Evolutionary conservation across 2,888 invertebrate species (phyloP).

Genomic region (Tipula lateralis): DNA sequence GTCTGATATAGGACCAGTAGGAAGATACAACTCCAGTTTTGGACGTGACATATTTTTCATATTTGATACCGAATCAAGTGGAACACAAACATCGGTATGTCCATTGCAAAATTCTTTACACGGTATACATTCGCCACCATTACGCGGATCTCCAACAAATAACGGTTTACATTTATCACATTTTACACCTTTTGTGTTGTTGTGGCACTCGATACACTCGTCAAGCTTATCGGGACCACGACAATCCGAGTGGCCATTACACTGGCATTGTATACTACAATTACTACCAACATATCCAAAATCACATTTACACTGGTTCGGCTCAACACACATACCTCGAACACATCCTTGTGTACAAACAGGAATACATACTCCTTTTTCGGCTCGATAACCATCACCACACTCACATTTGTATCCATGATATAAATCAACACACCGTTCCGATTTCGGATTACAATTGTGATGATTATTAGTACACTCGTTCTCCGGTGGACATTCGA

Average conservation of each 20-base stretch:
- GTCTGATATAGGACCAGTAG: slow-evolving; percentile 62
- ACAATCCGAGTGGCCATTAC: slow-evolving; percentile 92
- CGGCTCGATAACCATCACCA: slow-evolving; percentile 64
- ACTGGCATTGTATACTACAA: slow-evolving; percentile 90
- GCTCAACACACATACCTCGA: slow-evolving; percentile 76
- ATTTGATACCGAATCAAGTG: slow-evolving; percentile 50
- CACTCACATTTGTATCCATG: slow-evolving; percentile 83
- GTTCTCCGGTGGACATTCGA: slow-evolving; percentile 85
- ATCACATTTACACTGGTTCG: slow-evolving; percentile 80
- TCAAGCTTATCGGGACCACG: slow-evolving; percentile 79
- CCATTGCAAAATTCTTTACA: slow-evolving; percentile 87
- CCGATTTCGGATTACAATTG: slow-evolving; percentile 78
- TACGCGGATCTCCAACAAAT: slow-evolving; percentile 85
- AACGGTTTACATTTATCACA: slow-evolving; percentile 86
- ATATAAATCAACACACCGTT: slow-evolving; percentile 78
- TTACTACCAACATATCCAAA: slow-evolving; percentile 94
- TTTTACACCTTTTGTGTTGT: slow-evolving; percentile 89
- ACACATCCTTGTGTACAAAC: slow-evolving; percentile 82
- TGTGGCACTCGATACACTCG: slow-evolving; percentile 77
- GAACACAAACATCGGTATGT: slow-evolving; percentile 75
- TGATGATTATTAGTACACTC: slow-evolving; percentile 90
- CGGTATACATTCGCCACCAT: slow-evolving; percentile 80
- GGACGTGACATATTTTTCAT: slow-evolving; percentile 52
- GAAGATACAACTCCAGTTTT: slow-evolving; percentile 59
- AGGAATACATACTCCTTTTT: slow-evolving; percentile 65